Evolutionary conservation across 2,888 invertebrate genomes (phyloP), one percentile per base, ranked within the genome.

Genomic region (Plusia festucae): DNA sequence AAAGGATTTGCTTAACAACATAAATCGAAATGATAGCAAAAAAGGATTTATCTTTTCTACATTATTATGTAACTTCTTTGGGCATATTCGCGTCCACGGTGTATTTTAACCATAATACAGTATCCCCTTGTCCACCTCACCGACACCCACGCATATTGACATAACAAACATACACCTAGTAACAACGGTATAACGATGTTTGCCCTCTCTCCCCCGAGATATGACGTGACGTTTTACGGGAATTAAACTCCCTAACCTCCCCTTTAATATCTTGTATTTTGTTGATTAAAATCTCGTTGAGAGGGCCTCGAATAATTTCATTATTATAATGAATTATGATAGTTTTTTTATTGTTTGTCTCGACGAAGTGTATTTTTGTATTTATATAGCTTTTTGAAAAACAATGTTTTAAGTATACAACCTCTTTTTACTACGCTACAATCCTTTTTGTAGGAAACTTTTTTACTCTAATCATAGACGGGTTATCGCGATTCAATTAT

Each of bases 191-290:
- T 93, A 92, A 93, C 87, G 88, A 92, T 93, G 90, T 93, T 93
- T 93, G 84, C 88, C 83, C 85, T 73, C 83, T 87, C 90, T 93
- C 93, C 93, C 92, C 85, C 81, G 93, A 92, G 93, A 93, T 89
- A 82, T 81, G 72, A 74, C 82, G 82, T 82, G 81, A 86, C 89
- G 88, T 93, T 93, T 93, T 92, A 93, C 89, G 88, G 87, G 90
- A 92, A 93, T 93, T 93, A 93, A 91, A 91, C 90, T 72, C 70
- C 83, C 83, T 72, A 67, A 60, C 76, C 83, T 84, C 85, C 85
- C 87, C 86, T 84, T 73, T 84, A 78, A 80, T 84, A 82, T 82
- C 81, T 82, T 67, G 77, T 82, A 80, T 82, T 82, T 80, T 70
- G 74, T 70, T 83, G 82, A 81, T 81, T 85, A 81, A 80, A 76